Evolutionary conservation across 2,888 invertebrate genomes (phyloP), one percentile per base, ranked within the genome.

Genomic region (Tortrix viridana): DNA sequence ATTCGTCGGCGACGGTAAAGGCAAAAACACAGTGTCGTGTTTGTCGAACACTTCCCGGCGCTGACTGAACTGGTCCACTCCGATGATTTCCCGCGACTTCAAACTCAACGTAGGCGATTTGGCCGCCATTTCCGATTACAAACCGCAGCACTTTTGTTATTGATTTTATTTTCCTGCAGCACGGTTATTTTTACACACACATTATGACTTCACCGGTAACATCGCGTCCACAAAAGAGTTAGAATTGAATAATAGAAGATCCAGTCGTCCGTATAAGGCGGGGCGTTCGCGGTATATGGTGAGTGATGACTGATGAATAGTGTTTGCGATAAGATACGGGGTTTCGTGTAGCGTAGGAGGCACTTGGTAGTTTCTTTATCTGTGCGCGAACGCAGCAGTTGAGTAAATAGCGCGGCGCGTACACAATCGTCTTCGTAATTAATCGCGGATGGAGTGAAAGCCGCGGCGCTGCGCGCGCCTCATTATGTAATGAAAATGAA

Each of bases 401-500:
- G 91, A 85, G 84, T 85, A 90, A 91, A 91, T 89, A 91, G 80
- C 82, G 77, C 80, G 84, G 84, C 57, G 63, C 80, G 84, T 86
- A 87, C 84, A 84, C 84, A 86, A 85, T 86, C 84, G 86, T 80
- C 80, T 76, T 82, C 83, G 85, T 85, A 88, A 88, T 89, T 88
- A 88, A 87, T 82, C 84, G 86, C 83, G 80, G 75, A 80, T 79
- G 73, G 83, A 88, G 91, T 89, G 91, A 91, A 91, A 91, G 91
- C 91, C 82, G 82, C 79, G 82, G 77, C 71, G 69, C 65, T 67
- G 67, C 68, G 69, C 71, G 72, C 63, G 63, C 63, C 77, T 87
- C 88, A 85, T 91, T 91, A 90, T 86, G 82, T 90, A 91, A 90
- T 86, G 88, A 82, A 89, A 91, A 90, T 87, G 88, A 89, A 83